Evolutionary conservation across 2,113 vertebrate species (phyloP), one percentile per base, ranked within the genome.

Genomic region (Syngnathus floridae): DNA sequence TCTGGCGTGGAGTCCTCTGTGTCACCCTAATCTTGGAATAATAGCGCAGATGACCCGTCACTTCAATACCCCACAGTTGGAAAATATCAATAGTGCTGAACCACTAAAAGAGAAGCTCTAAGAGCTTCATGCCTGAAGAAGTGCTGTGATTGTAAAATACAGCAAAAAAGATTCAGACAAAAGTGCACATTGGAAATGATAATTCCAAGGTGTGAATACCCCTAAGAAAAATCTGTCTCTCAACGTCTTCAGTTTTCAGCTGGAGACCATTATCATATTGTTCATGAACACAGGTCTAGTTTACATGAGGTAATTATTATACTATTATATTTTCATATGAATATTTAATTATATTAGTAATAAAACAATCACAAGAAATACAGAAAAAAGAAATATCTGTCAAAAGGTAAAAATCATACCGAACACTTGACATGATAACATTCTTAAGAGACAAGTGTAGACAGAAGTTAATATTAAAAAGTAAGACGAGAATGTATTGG

Each of bases 41-140:
- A 61, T 26, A 43, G 40, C 59, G 43, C 40, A 61, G 38, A 61
- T 61, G 59, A 61, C 59, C 40, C 37, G 19, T 7, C 59, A 43
- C 59, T 43, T 61, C 40, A 22, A 61, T 43, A 61, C 59, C 40
- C 58, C 26, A 11, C 58, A 21, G 40, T 43, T 61, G 59, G 59
- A 45, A 61, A 43, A 61, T 41, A 61, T 61, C 59, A 61, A 60
- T 60, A 60, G 59, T 17, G 59, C 59, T 61, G 35, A 43, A 61
- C n/a, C 13, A 61, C 59, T 43, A 43, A 61, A 58, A 61, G 59
- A 26, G 40, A 36, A 61, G 40, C 40, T 61, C 21, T 43, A 43
- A 60, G 57, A 21, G 57, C 37, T 60, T 40, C 21, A 16, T 43
- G 59, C 37, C 59, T 61, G 59, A 61, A 40, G 59, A 43, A 61